A percentile compares a stretch with the other conserved stretches of the same genome.
These are phyloP conservation scores for Buathra laborator DNA, from an alignment of 2,888 invertebrate genomes.

Conservation along the genomic window DNA sequence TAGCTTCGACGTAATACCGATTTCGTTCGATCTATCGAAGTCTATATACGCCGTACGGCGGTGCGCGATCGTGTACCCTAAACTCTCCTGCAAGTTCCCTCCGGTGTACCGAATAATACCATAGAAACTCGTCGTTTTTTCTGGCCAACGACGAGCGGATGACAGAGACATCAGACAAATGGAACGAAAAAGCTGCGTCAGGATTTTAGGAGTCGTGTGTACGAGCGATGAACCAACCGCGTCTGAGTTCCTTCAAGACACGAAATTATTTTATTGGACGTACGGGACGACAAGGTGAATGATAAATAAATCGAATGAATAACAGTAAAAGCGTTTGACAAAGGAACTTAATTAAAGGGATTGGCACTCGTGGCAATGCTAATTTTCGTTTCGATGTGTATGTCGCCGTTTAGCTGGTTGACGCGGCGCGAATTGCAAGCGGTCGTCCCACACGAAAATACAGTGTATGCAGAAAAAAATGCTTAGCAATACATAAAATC, in stretches of 20 bases:
- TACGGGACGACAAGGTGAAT: not conserved
- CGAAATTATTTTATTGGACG: not conserved
- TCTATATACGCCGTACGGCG: not conserved
- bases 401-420: too few species aligned
- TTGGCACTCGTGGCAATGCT: not conserved
- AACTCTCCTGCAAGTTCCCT: not conserved
- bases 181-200: conserved; percentile 12
- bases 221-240: not conserved
- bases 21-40: conserved; percentile 9
- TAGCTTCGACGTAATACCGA: conserved; percentile 24
- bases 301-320: not conserved
- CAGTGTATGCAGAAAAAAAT: too few species aligned
- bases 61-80: not conserved
- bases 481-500: too few species aligned
- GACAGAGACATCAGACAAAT: not conserved
- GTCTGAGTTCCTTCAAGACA: not conserved
- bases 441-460: too few species aligned
- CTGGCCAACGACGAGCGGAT: too few species aligned
- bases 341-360: not conserved
- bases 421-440: too few species aligned
- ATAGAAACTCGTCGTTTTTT: too few species aligned
- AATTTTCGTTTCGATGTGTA: not conserved
- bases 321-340: not conserved
- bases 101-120: not conserved
- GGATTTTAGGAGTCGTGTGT: not conserved